Evolutionary conservation across 1,140 invertebrate genomes (phyloP).

Genomic region (Micrasema minimum): DNA sequence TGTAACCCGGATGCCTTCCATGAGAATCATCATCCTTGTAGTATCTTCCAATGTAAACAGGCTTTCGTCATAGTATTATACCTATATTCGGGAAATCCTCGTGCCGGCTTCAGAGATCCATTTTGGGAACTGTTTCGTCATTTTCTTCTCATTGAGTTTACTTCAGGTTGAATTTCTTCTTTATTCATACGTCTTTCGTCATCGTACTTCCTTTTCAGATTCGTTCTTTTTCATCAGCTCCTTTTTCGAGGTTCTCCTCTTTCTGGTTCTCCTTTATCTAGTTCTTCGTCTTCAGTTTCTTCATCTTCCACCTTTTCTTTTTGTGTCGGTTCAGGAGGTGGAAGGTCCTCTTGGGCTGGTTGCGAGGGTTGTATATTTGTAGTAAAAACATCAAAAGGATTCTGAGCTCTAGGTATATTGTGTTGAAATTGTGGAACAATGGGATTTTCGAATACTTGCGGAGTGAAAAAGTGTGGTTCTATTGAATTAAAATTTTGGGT

Average conservation of each 20-base stretch:
- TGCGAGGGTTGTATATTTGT: conserved; percentile 19
- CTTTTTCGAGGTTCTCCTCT: conserved; percentile 59
- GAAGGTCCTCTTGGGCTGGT: conserved; percentile 12
- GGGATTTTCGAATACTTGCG: conserved; percentile 49
- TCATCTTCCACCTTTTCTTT: conserved; percentile 55
- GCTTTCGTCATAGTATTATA: conserved; percentile 55
- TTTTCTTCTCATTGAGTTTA: conserved; percentile 58
- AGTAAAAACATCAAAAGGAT: conserved; percentile 42
- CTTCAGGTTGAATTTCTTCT: conserved; percentile 58
- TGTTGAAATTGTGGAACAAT: conserved; percentile 47
- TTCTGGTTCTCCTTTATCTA: conserved; percentile 57
- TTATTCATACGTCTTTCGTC: conserved; percentile 56
- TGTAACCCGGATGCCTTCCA: conserved; percentile 21
- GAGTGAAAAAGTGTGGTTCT: conserved; percentile 39
- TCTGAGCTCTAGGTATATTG: conserved; percentile 39
- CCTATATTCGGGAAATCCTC: conserved; percentile 59
- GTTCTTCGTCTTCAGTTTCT: conserved; percentile 57
- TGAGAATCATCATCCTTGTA: conserved; percentile 33
- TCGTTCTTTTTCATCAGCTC: conserved; percentile 57
- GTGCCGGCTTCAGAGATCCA: conserved; percentile 62
- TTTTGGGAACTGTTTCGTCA: conserved; percentile 63
- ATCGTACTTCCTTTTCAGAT: conserved; percentile 55
- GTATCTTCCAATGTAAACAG: conserved; percentile 8
- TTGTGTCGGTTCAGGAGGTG: conserved; percentile 1
- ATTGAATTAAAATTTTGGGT: conserved; percentile 34